Conservation (phyloP, 2,113 vertebrate genomes). For the Gallinago media region DNA sequence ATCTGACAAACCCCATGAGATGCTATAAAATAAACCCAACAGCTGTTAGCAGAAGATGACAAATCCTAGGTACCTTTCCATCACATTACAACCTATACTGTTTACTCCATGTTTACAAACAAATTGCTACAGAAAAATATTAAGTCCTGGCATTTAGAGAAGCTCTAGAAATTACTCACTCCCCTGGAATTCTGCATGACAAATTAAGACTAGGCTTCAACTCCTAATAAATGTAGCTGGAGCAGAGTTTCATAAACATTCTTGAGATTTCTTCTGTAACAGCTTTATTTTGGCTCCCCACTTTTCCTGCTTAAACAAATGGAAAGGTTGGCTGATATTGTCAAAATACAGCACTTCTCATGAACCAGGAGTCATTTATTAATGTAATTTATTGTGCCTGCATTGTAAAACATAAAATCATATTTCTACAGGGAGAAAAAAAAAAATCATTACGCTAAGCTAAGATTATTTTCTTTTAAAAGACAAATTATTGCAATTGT, state of each 20-base stretch:
- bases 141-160: conserved; percentile 70
- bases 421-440: conserved; percentile 33
- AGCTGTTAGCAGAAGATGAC: conserved; percentile 60
- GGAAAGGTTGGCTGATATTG: conserved; percentile 78
- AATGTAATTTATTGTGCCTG: conserved; percentile 68
- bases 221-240: conserved; percentile 76
- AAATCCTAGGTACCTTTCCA: conserved; percentile 64
- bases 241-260: conserved; percentile 79
- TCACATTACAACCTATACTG: conserved; percentile 44
- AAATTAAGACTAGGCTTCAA: conserved; percentile 71
- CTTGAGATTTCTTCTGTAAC: conserved; percentile 77
- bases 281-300: conserved; percentile 80
- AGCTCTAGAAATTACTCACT: conserved; percentile 76
- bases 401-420: conserved; percentile 71
- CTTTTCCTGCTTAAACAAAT: conserved; percentile 81
- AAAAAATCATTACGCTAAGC: conserved; percentile 47
- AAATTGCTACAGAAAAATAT: conserved; percentile 69
- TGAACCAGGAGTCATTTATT: conserved; percentile 75
- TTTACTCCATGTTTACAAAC: conserved; percentile 72
- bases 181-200: conserved; percentile 78
- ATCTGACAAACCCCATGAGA: conserved; percentile 50
- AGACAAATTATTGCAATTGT: conserved; percentile 62
- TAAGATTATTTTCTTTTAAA: conserved; percentile 73
- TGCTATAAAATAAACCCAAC: conserved; percentile 42
- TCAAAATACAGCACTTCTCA: conserved; percentile 78